phyloP scores from a whole-genome alignment of 1,140 invertebrate genomes.

The Colletes latitarsis region DNA sequence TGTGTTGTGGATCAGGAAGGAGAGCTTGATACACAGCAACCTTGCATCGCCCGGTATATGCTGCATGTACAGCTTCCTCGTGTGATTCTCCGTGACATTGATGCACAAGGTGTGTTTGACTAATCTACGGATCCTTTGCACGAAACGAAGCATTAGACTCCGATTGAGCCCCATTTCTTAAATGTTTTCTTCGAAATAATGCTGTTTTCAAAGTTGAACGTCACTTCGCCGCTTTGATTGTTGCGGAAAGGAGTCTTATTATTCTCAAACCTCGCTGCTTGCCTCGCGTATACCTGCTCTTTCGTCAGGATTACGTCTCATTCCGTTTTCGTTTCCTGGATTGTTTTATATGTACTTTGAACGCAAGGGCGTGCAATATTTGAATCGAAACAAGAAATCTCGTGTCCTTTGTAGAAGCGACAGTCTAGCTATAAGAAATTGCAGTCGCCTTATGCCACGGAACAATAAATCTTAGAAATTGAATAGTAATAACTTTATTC shows the following conservation, averaged over 20 bases:
- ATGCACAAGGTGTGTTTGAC: conserved; percentile 10
- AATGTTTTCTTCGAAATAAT: too few relatives aligned
- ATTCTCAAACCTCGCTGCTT: too few relatives aligned
- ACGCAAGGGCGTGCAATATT: not conserved
- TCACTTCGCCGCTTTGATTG: not conserved
- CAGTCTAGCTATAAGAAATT: not conserved
- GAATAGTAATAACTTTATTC: not conserved
- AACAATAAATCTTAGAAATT: not conserved
- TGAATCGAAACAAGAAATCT: not conserved
- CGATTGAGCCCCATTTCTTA: not conserved
- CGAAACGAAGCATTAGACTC: too few relatives aligned
- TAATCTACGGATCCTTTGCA: not conserved
- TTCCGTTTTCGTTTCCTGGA: not conserved
- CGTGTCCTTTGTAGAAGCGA: not conserved
- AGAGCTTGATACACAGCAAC: conserved; percentile 40
- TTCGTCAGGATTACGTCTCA: not conserved
- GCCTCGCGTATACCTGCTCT: not conserved
- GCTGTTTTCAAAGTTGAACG: not conserved
- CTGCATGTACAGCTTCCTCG: conserved; percentile 13
- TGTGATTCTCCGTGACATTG: conserved; percentile 23
- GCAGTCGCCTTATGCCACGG: not conserved
- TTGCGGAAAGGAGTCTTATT: not conserved
- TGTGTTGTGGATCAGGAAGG: conserved; percentile 49
- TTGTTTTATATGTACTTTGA: not conserved
- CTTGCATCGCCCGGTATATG: conserved; percentile 27